Base-by-base conservation (phyloP, 2,888 invertebrate species). In the Linnaemya tessellans region DNA sequence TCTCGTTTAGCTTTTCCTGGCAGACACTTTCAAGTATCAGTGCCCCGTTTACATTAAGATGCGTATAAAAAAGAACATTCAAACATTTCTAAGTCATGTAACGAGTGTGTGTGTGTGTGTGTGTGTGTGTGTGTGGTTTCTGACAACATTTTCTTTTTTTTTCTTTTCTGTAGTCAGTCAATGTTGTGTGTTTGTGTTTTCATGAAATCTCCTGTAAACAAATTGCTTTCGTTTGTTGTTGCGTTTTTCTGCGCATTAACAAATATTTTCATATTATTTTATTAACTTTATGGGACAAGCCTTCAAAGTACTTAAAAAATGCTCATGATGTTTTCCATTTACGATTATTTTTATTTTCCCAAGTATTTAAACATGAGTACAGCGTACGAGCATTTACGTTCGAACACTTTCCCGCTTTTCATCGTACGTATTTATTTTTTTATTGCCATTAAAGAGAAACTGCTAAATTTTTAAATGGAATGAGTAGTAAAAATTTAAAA, bases 251-350 rank as follows among this genome's bases (percentile, higher is more conserved):
- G 18, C 22, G 49, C 25, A 60, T 46, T 73, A 46, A 46, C 30
- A 60, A 30, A 49, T 38, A 60, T 73, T n/a, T 25, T 73, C 18
- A 30, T 22, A 62, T 64, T 51, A 62, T 51, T 62, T 74, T 74
- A 38, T 38, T 22, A 62, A 30, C 20, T 74, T 74, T 64, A 51
- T 74, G 64, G 75, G 75, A 54, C 75, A 64, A 75, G 75, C 64
- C 64, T 75, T 74, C 41, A 74, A 71, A 51, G 51, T 41, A 13
- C 25, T 43, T 18, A 71, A 43, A 38, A 49, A 49, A 38, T 38
- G 22, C 13, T 74, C 51, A 38, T 49, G 20, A 15, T 46, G n/a
- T 60, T n/a, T 73, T 20, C n/a, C 3, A 49, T 46, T 46, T 46
- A n/a, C n/a, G n/a, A n/a, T n/a, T n/a, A 9, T 15, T 46, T 25